Evolutionary conservation across 1,140 invertebrate genomes (phyloP).

Genomic region (Ericerus pela): DNA sequence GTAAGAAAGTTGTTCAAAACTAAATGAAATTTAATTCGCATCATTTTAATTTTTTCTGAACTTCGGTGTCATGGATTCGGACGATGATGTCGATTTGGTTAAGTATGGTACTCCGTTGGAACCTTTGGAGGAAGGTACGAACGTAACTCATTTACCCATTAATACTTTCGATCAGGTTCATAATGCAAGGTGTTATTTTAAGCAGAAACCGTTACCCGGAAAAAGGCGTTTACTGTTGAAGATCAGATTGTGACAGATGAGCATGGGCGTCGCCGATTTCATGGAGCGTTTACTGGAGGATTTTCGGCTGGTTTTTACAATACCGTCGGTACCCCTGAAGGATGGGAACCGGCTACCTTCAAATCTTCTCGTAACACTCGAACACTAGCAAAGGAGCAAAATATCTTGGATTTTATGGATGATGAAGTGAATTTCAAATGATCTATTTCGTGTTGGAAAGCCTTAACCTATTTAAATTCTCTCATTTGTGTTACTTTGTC

Average conservation of each 20-base stretch:
- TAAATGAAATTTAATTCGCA: no score
- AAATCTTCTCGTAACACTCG: constrained; percentile 71
- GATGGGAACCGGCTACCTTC: constrained; percentile 82
- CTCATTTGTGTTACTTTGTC: neutral
- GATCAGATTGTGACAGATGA: constrained; percentile 84
- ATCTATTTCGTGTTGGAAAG: neutral
- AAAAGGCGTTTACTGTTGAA: constrained; percentile 65
- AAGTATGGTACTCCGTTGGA: constrained; percentile 60
- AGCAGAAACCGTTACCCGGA: constrained; percentile 43
- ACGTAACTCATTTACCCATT: neutral
- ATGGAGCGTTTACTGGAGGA: constrained; percentile 97
- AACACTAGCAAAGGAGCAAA: constrained; percentile 36
- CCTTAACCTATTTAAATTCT: constrained; percentile 9
- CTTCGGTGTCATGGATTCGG: constrained; percentile 30
- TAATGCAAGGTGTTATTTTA: constrained; percentile 5
- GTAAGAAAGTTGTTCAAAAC: no score
- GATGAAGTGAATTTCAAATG: constrained; percentile 52
- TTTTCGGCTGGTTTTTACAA: constrained; percentile 98
- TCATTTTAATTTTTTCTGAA: no score
- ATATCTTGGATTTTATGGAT: constrained; percentile 95
- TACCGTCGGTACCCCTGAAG: constrained; percentile 87
- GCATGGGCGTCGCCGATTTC: constrained; percentile 80
- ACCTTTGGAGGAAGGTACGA: constrained; percentile 58
- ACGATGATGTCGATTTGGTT: constrained; percentile 48
- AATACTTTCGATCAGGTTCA: neutral